phyloP scores from a whole-genome alignment of 2,888 invertebrate species.

The Trissolcus japonicus region DNA sequence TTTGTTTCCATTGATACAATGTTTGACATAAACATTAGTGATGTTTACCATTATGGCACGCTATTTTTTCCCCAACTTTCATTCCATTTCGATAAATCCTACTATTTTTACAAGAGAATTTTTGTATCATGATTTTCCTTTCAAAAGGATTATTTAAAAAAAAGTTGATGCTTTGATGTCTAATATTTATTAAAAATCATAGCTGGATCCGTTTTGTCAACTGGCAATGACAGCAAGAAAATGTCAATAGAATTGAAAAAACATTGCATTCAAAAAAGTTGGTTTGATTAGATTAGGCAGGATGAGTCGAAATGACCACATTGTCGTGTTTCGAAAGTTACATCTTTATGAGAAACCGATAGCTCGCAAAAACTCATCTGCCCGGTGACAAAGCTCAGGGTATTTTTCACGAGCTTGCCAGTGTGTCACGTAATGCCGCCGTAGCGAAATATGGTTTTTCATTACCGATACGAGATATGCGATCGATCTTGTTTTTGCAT shows the following conservation, averaged over 20 bases:
- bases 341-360: slow-evolving; percentile 60
- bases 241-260: no score
- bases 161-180: no score
- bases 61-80: slow-evolving; percentile 22
- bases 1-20: slow-evolving; percentile 44
- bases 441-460: background rate
- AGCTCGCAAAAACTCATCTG: slow-evolving; percentile 55
- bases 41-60: slow-evolving; percentile 39
- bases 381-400: slow-evolving; percentile 17
- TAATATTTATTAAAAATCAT: no score
- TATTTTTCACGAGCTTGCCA: slow-evolving; percentile 22
- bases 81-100: slow-evolving; percentile 3
- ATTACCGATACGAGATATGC: background rate
- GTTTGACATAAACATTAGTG: slow-evolving; percentile 42
- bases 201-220: no score
- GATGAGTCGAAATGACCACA: slow-evolving; percentile 29
- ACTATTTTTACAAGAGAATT: slow-evolving; percentile 16
- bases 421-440: slow-evolving; percentile 10
- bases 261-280: slow-evolving; percentile 17
- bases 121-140: no score
- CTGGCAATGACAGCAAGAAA: background rate
- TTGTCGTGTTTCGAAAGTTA: slow-evolving; percentile 26
- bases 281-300: background rate
- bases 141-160: no score
- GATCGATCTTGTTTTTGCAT: background rate